Evolutionary conservation across 2,888 invertebrate genomes (phyloP), one percentile per base, ranked within the genome.

Genomic region (Melanotus villosus): DNA sequence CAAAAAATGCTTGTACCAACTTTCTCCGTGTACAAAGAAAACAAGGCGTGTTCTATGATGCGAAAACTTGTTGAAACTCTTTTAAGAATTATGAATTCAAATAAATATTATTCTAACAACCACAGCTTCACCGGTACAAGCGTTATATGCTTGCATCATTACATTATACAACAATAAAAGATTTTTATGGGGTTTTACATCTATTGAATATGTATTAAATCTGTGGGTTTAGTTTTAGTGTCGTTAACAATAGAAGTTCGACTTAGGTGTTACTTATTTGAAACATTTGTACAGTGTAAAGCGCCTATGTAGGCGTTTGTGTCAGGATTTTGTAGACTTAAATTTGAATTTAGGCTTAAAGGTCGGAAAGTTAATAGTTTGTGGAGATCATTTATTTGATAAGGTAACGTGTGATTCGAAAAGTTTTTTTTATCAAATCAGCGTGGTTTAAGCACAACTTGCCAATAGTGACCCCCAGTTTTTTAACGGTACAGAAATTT

Each of bases 191-290:
- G 6, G 14, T 26, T 23, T 26, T 21, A 21, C 38, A 18, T 34
- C 45, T 60, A 47, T 21, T 60, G 59, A 43, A 60, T 60, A 60
- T 60, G 26, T 34, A 64, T 50, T 64, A 56, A 54, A 38, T 43
- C 5, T 45, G 64, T 63, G 52, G 63, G 52, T 41, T 63, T 63
- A 52, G 21, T 63, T 63, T 54, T 21, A 54, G 18, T 47, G 43
- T 12, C 12, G 2, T 19, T 23, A 47, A 47, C 47, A 47, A 47
- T 47, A 38, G 21, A 41, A 1, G 6, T 10, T n/a, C 10, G 10
- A 23, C 47, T 26, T 23, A 6, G 23, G 21, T 47, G 19, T 47
- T 23, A 23, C 19, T 45, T 5, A 26, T 41, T 38, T n/a, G 12
- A 14, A 10, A 10, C 12, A 14, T 12, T 16, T 6, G 3, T 16